Percentiles rank a stretch among this genome's conserved stretches.
Evolutionary conservation across 2,113 vertebrate species (phyloP).

Genomic region (Tringa solitaria): DNA sequence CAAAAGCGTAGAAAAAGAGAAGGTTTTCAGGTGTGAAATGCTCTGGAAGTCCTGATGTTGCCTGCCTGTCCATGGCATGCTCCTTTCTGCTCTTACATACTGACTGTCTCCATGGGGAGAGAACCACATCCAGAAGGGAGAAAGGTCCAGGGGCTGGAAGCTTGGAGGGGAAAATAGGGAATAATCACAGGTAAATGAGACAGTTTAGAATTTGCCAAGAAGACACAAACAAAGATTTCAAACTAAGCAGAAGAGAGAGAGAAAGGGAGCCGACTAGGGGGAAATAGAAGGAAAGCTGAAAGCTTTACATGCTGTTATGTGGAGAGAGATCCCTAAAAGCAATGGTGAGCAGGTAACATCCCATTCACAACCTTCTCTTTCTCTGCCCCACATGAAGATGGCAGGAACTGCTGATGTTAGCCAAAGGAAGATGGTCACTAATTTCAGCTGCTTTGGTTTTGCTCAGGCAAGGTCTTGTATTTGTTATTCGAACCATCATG

Average conservation of each 20-base stretch:
- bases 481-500: neutral
- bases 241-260: neutral
- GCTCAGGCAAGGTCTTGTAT: neutral
- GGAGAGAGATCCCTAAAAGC: neutral
- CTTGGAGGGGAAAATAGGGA: neutral
- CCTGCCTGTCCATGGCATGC: neutral
- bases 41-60: neutral
- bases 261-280: neutral
- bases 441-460: neutral
- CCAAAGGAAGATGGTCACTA: too few species aligned
- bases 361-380: neutral
- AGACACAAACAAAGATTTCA: neutral
- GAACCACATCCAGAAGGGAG: neutral
- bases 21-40: neutral
- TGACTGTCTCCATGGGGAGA: neutral
- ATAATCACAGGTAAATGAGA: neutral
- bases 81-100: neutral
- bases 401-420: neutral
- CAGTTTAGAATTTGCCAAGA: neutral
- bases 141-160: neutral
- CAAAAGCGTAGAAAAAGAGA: neutral
- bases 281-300: neutral
- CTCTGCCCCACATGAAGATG: neutral
- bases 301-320: neutral
- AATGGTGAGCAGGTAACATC: accelerated